phyloP scores from a whole-genome alignment of 2,888 invertebrate species.

The Tetragonula carbonaria region DNA sequence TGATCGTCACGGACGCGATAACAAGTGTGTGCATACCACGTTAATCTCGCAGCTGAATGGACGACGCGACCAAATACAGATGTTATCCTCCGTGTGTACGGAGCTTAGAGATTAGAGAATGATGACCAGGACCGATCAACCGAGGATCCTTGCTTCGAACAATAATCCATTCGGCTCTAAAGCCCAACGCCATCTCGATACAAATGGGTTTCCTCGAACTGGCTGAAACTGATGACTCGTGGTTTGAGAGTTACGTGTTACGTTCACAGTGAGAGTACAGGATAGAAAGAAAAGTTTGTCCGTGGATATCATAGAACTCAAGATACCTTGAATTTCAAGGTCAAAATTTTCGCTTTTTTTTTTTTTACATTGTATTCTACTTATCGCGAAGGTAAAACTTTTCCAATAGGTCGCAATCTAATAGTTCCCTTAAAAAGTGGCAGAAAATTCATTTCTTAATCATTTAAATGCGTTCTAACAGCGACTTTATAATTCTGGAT shows the following conservation, averaged over 20 bases:
- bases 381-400: too few species aligned
- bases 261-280: not conserved
- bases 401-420: too few species aligned
- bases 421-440: too few species aligned
- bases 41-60: constrained; percentile 61
- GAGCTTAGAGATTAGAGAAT: constrained; percentile 48
- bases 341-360: too few species aligned
- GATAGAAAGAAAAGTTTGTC: not conserved
- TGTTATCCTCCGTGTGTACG: constrained; percentile 55
- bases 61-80: constrained; percentile 57
- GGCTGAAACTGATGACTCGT: not conserved
- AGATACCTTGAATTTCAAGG: too few species aligned
- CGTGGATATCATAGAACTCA: too few species aligned
- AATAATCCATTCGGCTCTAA: constrained; percentile 15
- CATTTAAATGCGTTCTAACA: too few species aligned
- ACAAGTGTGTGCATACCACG: constrained; percentile 57
- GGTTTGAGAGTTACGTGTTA: not conserved
- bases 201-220: not conserved
- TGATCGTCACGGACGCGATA: constrained; percentile 55
- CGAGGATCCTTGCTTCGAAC: constrained; percentile 5
- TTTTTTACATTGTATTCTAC: too few species aligned
- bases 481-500: too few species aligned
- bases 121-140: constrained; percentile 31
- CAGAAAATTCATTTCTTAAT: too few species aligned
- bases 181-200: not conserved